Evolutionary conservation across 2,113 vertebrate species (phyloP), one percentile per base, ranked within the genome.

Genomic region (Octodon degus): DNA sequence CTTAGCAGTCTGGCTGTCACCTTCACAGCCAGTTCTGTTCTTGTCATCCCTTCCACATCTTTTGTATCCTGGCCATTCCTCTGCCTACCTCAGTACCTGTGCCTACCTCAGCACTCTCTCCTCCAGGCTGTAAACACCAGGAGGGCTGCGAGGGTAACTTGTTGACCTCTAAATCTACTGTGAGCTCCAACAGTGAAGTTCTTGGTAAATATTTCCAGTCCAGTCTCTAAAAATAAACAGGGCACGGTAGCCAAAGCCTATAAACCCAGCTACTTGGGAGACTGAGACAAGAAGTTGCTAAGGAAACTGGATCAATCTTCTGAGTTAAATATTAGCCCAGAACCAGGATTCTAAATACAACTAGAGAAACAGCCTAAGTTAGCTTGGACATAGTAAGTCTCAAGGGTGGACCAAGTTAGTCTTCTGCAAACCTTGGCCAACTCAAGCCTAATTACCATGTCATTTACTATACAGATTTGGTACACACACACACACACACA

Each of bases 201-300:
- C 62, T 72, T 95, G 50, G 34, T 63, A 96, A 82, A 60, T 92
- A 79, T 32, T 94, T 89, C 43, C 47, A 40, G 14, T 50, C 47
- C 50, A 10, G 14, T 34, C 72, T 43, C 40, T 80, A 70, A 85
- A 90, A 95, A 82, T n/a, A n/a, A 68, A n/a, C 16, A 68, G 14
- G 34, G 68, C 68, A 70, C 20, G 34, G 68, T 67, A 32, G 65
- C 27, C 65, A 70, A 70, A 70, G 34, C 32, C 34, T 19, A 1
- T n/a, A 67, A 32, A 70, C 67, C 6, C 67, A 68, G 32, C 67
- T 68, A n/a, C 34, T n/a, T 70, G 34, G 34, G 16, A 70, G 68
- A 34, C 34, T 70, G 68, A 70, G 34, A 34, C 34, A 70, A 70
- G 34, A 70, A 70, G 68, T n/a, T 19, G 68, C 68, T 70, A n/a